Evolutionary conservation across 2,888 invertebrate genomes (phyloP), one percentile per base, ranked within the genome.

Genomic region (Sthenelais limicola): DNA sequence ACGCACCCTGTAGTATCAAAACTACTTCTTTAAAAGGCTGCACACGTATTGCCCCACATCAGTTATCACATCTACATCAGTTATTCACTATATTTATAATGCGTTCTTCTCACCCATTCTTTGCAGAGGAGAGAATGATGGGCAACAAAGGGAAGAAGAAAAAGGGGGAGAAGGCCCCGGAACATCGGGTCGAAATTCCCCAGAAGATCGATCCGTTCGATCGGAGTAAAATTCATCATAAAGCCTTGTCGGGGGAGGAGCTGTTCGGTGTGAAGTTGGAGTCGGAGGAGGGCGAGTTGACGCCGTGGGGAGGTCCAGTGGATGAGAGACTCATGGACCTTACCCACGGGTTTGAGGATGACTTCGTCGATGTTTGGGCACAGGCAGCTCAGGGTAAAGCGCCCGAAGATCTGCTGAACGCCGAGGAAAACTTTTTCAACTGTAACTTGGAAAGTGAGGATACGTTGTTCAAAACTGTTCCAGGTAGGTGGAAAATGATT

Each of bases 391-490:
- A 33, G 4, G 47, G 54, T 2, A 21, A 38, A 4, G 56, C 21
- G n/a, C 35, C 4, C 2, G 4, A 35, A 26, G 35, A 35, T 4
- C 38, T 62, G 24, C 35, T 2, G 4, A 26, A 62, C 62, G 62
- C 26, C 12, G 62, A 62, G n/a, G 47, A 62, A 9, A 24, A 7
- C 32, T 18, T 71, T 32, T 71, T 71, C 48, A 38, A 35, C n/a
- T 35, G 21, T 21, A 28, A 26, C 12, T 18, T 62, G 38, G 62
- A 62, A 35, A 82, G 71, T 15, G 58, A 75, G 7, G 78, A 83
- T 58, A 70, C 80, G 28, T 73, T 83, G 51, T 84, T 84, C 74
- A 82, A 79, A 77, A 81, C 80, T 48, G 71, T 83, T 21, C 77
- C 81, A 73, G 82, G 83, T 83, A 58, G 35, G 75, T 69, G 35